These are phyloP conservation scores for Chaetogeoica ovagalla DNA, from an alignment of 2,888 invertebrate species.

Conservation along the genomic window DNA sequence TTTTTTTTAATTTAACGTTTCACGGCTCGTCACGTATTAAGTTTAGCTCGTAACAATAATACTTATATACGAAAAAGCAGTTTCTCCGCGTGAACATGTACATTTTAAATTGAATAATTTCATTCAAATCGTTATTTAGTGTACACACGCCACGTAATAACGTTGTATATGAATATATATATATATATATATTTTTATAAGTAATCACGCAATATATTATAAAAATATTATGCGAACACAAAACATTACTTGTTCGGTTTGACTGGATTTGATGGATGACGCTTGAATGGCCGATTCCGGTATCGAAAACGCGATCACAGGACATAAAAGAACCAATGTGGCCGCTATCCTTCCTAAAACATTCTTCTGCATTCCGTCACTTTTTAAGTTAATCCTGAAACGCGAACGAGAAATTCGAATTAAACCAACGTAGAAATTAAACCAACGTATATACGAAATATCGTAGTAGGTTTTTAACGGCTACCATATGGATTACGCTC, in stretches of 20 bases:
- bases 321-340: slow-evolving; percentile 49
- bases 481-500: too few species aligned
- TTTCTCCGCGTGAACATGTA: background rate
- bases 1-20: too few species aligned
- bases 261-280: slow-evolving; percentile 35
- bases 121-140: background rate
- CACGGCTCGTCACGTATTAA: too few species aligned
- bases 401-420: background rate
- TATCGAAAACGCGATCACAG: slow-evolving; percentile 38
- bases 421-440: too few species aligned
- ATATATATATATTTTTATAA: too few species aligned
- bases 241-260: slow-evolving; percentile 38
- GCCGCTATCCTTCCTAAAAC: slow-evolving; percentile 49
- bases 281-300: slow-evolving; percentile 42
- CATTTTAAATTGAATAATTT: slow-evolving; percentile 20
- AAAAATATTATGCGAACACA: too few species aligned
- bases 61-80: background rate
- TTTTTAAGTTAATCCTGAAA: slow-evolving; percentile 28
- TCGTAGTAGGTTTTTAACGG: too few species aligned
- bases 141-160: too few species aligned
- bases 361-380: slow-evolving; percentile 51
- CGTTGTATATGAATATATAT: too few species aligned
- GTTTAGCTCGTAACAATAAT: background rate
- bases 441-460: too few species aligned
- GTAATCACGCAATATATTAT: too few species aligned